Evolutionary conservation across 2,888 invertebrate genomes (phyloP).

Genomic region (Lithophane semibrunnea): DNA sequence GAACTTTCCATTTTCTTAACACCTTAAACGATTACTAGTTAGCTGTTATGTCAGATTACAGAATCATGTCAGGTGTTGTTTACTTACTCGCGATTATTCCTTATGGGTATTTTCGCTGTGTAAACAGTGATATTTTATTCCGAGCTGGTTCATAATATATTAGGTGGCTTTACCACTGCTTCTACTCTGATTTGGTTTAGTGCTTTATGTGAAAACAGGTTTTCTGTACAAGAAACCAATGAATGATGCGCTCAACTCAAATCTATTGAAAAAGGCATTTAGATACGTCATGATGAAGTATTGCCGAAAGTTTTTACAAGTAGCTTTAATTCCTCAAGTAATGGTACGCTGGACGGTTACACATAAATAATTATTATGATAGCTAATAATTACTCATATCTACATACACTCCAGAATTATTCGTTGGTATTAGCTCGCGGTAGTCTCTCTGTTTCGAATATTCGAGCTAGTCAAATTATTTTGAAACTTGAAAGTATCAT

Average conservation of each 20-base stretch:
- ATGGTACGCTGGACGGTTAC: background rate
- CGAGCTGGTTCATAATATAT: background rate
- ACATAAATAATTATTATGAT: slow-evolving; percentile 5
- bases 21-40: slow-evolving; percentile 63
- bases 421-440: slow-evolving; percentile 8
- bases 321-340: background rate
- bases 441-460: slow-evolving; percentile 7
- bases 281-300: too few species aligned
- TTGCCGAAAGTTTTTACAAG: slow-evolving; percentile 13
- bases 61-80: slow-evolving; percentile 43
- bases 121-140: background rate
- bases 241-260: background rate
- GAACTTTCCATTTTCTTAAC: slow-evolving; percentile 73
- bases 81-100: slow-evolving; percentile 27
- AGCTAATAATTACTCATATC: background rate
- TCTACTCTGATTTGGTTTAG: background rate
- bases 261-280: background rate
- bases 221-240: background rate
- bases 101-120: slow-evolving; percentile 13
- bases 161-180: too few species aligned
- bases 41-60: slow-evolving; percentile 54
- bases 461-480: slow-evolving; percentile 12
- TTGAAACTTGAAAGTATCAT: slow-evolving; percentile 49
- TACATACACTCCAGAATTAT: background rate
- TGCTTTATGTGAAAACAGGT: background rate